Evolutionary conservation across 2,797 vertebrate species (phyloP).

Genomic region (Cryptoprocta ferox): DNA sequence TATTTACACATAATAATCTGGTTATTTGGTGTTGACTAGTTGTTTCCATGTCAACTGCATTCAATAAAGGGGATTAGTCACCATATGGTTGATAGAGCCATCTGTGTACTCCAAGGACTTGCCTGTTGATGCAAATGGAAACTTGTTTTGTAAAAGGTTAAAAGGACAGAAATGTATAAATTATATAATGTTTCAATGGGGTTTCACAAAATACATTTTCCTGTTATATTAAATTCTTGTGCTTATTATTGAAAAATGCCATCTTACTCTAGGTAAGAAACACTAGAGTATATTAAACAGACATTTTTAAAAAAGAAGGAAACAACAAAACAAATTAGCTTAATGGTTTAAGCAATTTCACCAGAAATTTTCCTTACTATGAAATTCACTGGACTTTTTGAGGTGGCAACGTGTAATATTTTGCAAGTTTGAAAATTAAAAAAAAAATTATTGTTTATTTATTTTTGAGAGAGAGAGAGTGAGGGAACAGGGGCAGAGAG

Average conservation of each 20-base stretch:
- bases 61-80: conserved; percentile 57
- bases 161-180: conserved; percentile 50
- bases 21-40: conserved; percentile 55
- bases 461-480: no score
- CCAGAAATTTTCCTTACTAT: conserved; percentile 12
- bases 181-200: conserved; percentile 44
- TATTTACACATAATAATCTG: conserved; percentile 64
- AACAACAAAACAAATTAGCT: background rate
- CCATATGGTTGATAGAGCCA: conserved; percentile 70
- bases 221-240: conserved; percentile 67
- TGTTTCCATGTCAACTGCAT: conserved; percentile 72
- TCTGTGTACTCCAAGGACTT: conserved; percentile 78
- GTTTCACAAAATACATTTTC: conserved; percentile 72
- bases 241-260: conserved; percentile 54
- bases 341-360: background rate
- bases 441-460: no score
- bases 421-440: background rate
- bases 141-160: conserved; percentile 75
- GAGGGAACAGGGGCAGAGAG: no score
- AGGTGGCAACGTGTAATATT: background rate
- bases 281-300: background rate
- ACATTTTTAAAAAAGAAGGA: background rate
- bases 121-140: conserved; percentile 66
- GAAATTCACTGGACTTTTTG: conserved; percentile 24
- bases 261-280: conserved; percentile 66